Conservation (phyloP, 2,888 invertebrate species). For the Andricus quercusramuli region DNA sequence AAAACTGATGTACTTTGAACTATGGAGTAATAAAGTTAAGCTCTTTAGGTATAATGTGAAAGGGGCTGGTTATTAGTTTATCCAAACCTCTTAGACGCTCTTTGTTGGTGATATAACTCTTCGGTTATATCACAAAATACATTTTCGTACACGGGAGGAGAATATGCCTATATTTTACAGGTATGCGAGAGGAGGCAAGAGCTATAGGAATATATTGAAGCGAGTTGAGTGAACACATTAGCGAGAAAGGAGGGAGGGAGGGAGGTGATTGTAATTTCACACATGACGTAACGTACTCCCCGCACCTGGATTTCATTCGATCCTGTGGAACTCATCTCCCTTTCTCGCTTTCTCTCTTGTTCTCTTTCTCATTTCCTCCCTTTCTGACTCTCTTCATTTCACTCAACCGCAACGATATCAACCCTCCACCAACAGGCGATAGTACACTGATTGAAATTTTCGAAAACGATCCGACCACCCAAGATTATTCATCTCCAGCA, state of each 20-base stretch:
- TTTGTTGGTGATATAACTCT: not conserved
- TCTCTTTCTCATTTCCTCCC: conserved; percentile 25
- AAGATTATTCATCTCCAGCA: not conserved
- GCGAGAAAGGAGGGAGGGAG: conserved; percentile 47
- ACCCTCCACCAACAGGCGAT: conserved; percentile 50
- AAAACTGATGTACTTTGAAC: no score
- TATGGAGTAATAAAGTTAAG: no score
- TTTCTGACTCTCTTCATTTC: conserved; percentile 24
- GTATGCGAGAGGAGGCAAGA: conserved; percentile 33
- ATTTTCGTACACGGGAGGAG: not conserved
- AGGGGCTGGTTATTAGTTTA: conserved; percentile 1
- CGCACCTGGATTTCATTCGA: conserved; percentile 43
- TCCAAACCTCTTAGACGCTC: conserved; percentile 23
- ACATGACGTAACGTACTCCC: conserved; percentile 68
- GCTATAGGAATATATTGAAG: conserved; percentile 49
- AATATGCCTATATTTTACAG: conserved; percentile 33
- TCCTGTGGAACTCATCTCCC: conserved; percentile 32
- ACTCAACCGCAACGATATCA: conserved; percentile 33
- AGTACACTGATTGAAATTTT: conserved; percentile 59
- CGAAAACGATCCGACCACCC: conserved; percentile 22
- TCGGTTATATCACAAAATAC: conserved; percentile 9
- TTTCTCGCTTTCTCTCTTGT: conserved; percentile 36
- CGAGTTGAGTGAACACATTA: conserved; percentile 64
- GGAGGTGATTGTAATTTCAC: conserved; percentile 74
- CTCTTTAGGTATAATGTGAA: not conserved